Conservation (phyloP, 2,797 vertebrate species). For the Naso thynnoides region DNA sequence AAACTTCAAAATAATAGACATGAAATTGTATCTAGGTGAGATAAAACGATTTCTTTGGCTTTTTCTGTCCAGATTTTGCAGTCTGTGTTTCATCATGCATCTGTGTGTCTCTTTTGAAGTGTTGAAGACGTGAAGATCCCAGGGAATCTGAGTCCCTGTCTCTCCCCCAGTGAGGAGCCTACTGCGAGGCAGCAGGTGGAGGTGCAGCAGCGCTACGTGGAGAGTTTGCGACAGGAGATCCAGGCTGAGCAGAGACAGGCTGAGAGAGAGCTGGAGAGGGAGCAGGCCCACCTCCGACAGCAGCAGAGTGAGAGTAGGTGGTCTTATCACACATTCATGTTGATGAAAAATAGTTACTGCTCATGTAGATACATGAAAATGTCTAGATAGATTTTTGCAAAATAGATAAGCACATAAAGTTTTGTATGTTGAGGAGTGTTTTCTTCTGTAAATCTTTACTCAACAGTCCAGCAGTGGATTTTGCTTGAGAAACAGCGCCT, state of each 20-base stretch:
- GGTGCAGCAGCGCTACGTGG: slow-evolving; percentile 87
- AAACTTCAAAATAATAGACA: slow-evolving; percentile 17
- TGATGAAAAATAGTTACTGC: background rate
- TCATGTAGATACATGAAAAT: background rate
- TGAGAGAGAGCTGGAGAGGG: slow-evolving; percentile 88
- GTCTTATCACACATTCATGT: background rate
- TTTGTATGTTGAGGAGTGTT: background rate
- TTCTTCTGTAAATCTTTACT: slow-evolving; percentile 30
- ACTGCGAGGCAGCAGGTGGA: slow-evolving; percentile 82
- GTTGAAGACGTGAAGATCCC: slow-evolving; percentile 63
- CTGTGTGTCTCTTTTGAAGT: slow-evolving; percentile 47
- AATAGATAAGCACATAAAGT: background rate
- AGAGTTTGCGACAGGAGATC: slow-evolving; percentile 89
- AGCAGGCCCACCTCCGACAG: slow-evolving; percentile 86
- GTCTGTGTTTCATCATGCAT: slow-evolving; percentile 2
- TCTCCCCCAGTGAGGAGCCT: slow-evolving; percentile 68
- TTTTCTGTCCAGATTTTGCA: background rate
- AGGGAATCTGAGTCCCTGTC: slow-evolving; percentile 65
- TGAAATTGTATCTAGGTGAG: slow-evolving; percentile 13
- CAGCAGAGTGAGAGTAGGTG: slow-evolving; percentile 89
- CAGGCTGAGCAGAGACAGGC: slow-evolving; percentile 86
- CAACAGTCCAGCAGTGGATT: slow-evolving; percentile 91
- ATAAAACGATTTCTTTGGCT: slow-evolving; percentile 12
- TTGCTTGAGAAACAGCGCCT: slow-evolving; percentile 86
- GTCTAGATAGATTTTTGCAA: background rate